These are phyloP conservation scores for Pangasianodon hypophthalmus DNA, from an alignment of 2,113 vertebrate species.

Conservation along the genomic window DNA sequence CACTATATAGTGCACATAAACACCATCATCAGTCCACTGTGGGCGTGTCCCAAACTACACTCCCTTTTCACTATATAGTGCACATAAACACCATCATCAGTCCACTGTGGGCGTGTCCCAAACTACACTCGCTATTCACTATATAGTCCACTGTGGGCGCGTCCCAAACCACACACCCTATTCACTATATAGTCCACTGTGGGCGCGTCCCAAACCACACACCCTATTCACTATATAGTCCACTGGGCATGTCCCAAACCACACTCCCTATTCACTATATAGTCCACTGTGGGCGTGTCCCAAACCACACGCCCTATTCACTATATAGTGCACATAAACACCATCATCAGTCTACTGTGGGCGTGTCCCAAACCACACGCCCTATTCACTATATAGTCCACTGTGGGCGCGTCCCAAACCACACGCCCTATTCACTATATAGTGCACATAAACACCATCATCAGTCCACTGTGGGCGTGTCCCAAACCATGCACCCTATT, in stretches of 20 bases:
- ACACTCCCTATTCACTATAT: too few species aligned
- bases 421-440: too few species aligned
- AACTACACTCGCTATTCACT: background rate
- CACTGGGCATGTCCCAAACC: too few species aligned
- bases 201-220: too few species aligned
- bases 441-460: background rate
- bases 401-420: too few species aligned
- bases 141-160: background rate
- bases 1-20: too few species aligned
- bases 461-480: background rate
- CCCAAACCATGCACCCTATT: too few species aligned
- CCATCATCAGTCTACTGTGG: background rate
- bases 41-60: background rate
- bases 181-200: background rate
- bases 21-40: too few species aligned
- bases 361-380: background rate
- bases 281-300: background rate
- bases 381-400: background rate
- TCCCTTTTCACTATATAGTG: background rate
- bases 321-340: background rate
- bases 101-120: background rate
- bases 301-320: background rate
- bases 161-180: background rate
- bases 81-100: background rate
- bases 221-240: too few species aligned